Percentiles rank a stretch among this genome's conserved stretches.
Evolutionary conservation across 2,113 vertebrate genomes (phyloP).

Genomic region (Hydropotes inermis): DNA sequence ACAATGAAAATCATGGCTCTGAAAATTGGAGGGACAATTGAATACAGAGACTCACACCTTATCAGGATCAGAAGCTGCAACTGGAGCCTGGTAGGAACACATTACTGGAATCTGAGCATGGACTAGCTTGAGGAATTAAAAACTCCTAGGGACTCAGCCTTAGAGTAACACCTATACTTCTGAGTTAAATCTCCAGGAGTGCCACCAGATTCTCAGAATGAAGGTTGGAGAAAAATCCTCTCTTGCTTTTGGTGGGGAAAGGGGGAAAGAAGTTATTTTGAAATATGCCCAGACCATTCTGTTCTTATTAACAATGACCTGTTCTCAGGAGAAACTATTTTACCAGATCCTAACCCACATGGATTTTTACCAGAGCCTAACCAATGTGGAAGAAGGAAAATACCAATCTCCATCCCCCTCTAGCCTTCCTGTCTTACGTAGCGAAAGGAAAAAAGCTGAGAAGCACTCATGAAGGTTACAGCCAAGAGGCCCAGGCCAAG

Average conservation of each 20-base stretch:
- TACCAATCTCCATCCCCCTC: neutral
- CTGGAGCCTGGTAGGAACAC: neutral
- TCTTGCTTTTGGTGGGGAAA: neutral
- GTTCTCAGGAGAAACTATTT: neutral
- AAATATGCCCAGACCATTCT: neutral
- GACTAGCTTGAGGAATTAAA: neutral
- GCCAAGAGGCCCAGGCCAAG: neutral
- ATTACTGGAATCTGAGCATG: neutral
- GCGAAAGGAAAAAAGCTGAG: neutral
- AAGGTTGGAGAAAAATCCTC: neutral
- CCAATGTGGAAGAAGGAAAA: neutral
- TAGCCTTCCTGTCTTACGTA: neutral
- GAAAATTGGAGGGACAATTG: neutral
- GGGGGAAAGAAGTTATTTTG: neutral
- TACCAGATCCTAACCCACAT: neutral
- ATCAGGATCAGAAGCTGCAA: neutral
- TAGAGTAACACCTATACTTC: neutral
- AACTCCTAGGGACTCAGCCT: neutral
- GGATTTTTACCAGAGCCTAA: neutral
- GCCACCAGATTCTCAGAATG: neutral
- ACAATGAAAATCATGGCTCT: neutral
- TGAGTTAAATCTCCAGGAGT: neutral
- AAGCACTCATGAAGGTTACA: neutral
- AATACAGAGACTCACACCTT: neutral
- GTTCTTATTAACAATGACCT: neutral